A percentile compares a stretch with the other conserved stretches of the same genome.
Evolutionary conservation across 1,140 invertebrate species (phyloP).

Genomic region (Agraylea sexmaculata): DNA sequence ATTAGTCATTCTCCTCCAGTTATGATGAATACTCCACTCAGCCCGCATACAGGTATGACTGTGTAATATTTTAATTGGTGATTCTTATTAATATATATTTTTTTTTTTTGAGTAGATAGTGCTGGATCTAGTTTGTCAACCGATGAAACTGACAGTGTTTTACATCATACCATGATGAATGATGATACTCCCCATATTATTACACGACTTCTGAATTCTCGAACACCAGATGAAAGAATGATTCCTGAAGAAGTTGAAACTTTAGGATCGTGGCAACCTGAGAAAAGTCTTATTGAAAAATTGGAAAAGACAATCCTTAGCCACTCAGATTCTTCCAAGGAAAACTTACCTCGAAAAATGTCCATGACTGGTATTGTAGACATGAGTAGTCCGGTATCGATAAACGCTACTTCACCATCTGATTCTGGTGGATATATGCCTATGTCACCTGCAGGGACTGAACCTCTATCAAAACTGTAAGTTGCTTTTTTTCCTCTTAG

Average conservation of each 20-base stretch:
- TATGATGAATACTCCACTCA: conserved; percentile 45
- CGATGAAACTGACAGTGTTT: conserved; percentile 42
- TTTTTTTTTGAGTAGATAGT: conserved; percentile 42
- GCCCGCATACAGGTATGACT: conserved; percentile 34
- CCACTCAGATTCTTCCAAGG: conserved; percentile 9
- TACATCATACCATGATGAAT: conserved; percentile 11
- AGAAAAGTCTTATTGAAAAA: conserved; percentile 9
- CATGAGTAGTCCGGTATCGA: conserved; percentile 18
- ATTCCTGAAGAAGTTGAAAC: conserved; percentile 51
- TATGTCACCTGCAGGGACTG: conserved; percentile 21
- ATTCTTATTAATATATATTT: neutral
- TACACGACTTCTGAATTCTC: conserved; percentile 40
- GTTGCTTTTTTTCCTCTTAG: conserved; percentile 6
- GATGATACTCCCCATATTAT: conserved; percentile 13
- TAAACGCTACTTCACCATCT: conserved; percentile 11
- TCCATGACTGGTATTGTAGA: conserved; percentile 5
- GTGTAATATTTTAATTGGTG: neutral
- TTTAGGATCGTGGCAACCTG: conserved; percentile 20
- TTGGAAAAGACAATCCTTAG: conserved; percentile 8
- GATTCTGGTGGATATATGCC: conserved; percentile 17
- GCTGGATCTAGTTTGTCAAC: conserved; percentile 58
- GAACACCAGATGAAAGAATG: conserved; percentile 50
- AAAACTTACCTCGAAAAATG: conserved; percentile 9
- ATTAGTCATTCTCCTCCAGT: conserved; percentile 51
- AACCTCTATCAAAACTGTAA: conserved; percentile 19